Conservation (phyloP, 2,888 invertebrate species). For the Rhabditoides inermis region DNA sequence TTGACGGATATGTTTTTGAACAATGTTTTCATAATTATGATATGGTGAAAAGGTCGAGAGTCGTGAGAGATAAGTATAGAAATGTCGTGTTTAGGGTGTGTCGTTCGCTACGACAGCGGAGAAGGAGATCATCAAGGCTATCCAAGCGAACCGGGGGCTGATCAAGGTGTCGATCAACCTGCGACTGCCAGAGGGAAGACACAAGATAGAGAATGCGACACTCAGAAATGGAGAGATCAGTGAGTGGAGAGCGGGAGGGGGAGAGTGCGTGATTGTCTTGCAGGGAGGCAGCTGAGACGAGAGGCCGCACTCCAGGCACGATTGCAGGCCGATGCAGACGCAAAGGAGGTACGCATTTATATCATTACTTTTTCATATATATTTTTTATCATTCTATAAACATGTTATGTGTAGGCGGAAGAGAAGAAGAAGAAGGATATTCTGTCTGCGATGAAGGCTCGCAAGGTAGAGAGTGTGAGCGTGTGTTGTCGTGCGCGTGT, state of each 20-base stretch:
- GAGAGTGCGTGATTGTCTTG: not conserved
- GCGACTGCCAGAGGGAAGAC: constrained; percentile 47
- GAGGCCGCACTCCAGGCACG: constrained; percentile 33
- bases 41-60: too few relatives aligned
- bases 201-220: constrained; percentile 48
- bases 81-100: constrained; percentile 41
- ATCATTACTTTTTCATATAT: too few relatives aligned
- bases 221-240: constrained; percentile 49
- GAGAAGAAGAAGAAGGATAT: not conserved
- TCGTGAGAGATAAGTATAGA: too few relatives aligned
- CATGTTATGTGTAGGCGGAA: too few relatives aligned
- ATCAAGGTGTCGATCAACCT: constrained; percentile 49
- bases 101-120: constrained; percentile 48
- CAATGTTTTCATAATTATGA: too few relatives aligned
- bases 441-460: not conserved
- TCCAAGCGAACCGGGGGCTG: constrained; percentile 41
- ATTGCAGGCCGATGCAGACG: constrained; percentile 25
- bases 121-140: constrained; percentile 47
- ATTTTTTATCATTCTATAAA: too few relatives aligned
- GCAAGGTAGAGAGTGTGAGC: too few relatives aligned
- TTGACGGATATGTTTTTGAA: too few relatives aligned
- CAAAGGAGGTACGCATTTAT: constrained; percentile 14
- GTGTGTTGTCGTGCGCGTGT: too few relatives aligned
- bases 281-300: constrained; percentile 41
- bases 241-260: constrained; percentile 17